Conservation (phyloP, 1,140 invertebrate species). For the Drepana arcuata region DNA sequence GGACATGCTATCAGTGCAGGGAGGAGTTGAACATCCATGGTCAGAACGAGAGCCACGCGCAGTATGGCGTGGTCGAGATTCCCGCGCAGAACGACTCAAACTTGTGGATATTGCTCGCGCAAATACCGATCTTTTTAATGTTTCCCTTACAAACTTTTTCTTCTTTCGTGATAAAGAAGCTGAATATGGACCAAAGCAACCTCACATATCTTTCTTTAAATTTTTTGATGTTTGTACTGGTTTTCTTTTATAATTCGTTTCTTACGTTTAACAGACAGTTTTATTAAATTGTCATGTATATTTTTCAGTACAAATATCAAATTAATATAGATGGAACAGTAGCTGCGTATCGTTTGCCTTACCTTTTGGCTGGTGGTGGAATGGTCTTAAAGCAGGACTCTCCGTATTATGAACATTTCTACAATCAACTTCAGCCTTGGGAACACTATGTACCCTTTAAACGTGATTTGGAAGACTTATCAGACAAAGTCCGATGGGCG, state of each 20-base stretch:
- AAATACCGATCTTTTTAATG: constrained; percentile 90
- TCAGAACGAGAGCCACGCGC: constrained; percentile 80
- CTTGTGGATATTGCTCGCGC: constrained; percentile 85
- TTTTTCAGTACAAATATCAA: constrained; percentile 94
- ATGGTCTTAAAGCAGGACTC: constrained; percentile 95
- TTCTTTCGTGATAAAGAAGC: constrained; percentile 91
- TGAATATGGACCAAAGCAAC: constrained; percentile 87
- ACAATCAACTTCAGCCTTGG: constrained; percentile 81
- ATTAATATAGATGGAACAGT: constrained; percentile 96
- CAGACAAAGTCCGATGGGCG: constrained; percentile 87
- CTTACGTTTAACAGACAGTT: constrained; percentile 1
- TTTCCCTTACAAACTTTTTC: constrained; percentile 96
- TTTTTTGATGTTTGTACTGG: constrained; percentile 90
- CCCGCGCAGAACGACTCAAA: constrained; percentile 85
- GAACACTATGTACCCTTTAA: constrained; percentile 90
- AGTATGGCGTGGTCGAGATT: constrained; percentile 95
- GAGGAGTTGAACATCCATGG: constrained; percentile 83
- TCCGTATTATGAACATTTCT: constrained; percentile 96
- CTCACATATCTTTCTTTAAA: constrained; percentile 92
- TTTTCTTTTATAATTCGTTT: too few relatives aligned
- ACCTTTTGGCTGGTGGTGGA: constrained; percentile 88
- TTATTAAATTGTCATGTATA: constrained; percentile 6
- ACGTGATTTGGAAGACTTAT: constrained; percentile 84
- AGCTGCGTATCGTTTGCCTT: constrained; percentile 95
- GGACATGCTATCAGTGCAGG: constrained; percentile 92